Evolutionary conservation across 1,140 invertebrate genomes (phyloP), one percentile per base, ranked within the genome.

Genomic region (Bombus difficillimus): DNA sequence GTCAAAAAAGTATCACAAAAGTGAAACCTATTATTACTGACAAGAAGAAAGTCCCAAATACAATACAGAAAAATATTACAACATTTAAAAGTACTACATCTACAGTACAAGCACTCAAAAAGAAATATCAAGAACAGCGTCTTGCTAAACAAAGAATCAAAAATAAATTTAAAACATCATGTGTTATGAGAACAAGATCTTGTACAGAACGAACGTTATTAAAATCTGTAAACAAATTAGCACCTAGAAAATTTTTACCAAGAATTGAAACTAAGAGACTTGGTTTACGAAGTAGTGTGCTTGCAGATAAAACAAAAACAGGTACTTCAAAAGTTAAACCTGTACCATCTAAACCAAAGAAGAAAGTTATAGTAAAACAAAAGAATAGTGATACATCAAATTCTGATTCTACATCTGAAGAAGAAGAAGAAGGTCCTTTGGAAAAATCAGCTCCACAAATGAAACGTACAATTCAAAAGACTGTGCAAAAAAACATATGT

Each of bases 61-160:
- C 85, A 0, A 87, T 93, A n/a, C 88, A 88, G 10, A 94, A 91
- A 47, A 83, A 81, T 34, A 84, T 92, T 64, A 91, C 41, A 13
- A 95, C 94, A 87, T 93, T 92, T 25, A 95, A 95, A 34, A 89
- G 93, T 8, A 88, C 94, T 89, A 93, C 95, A 59, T 93, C 95
- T 6, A 96, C 96, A 5, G 94, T 97, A 34, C 96, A 97, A 90
- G 96, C 96, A 10, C 91, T 97, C 8, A 96, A 96, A 86, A 96
- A 96, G 79, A 97, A 97, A 91, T 97, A 97, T 89, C 96, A 97
- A 88, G 96, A 96, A 81, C 96, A 97, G 88, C 94, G 96, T 85
- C 93, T 97, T 59, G 96, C 96, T 2, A 97, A 97, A 77, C 95
- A 95, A 73, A 93, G 93, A 86, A 92, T 94, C 2, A 94, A 94